phyloP scores from a whole-genome alignment of 2,113 vertebrate species.

The Oplegnathus fasciatus region DNA sequence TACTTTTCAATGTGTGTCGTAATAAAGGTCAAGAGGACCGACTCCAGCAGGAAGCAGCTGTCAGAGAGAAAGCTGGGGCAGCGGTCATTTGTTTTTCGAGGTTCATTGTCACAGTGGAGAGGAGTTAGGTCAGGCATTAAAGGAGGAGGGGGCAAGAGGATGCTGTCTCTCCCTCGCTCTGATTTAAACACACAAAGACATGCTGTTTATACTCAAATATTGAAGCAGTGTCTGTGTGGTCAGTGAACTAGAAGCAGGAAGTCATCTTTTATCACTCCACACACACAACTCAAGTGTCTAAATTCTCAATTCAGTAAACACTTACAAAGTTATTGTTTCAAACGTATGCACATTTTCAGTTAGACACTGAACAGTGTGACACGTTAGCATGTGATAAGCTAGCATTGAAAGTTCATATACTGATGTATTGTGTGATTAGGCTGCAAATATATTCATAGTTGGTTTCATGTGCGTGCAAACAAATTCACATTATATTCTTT shows the following conservation, averaged over 20 bases:
- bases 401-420: not conserved
- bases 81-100: slow-evolving; percentile 44
- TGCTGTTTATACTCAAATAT: not conserved
- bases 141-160: slow-evolving; percentile 11
- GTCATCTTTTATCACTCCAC: not conserved
- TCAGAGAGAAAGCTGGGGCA: slow-evolving; percentile 43
- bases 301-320: not conserved
- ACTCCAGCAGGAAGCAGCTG: slow-evolving; percentile 74
- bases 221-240: slow-evolving; percentile 16
- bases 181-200: slow-evolving; percentile 11
- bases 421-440: not conserved
- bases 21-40: slow-evolving; percentile 47
- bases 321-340: not conserved
- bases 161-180: not conserved
- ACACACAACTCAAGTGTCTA: not conserved
- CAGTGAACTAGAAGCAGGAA: slow-evolving; percentile 39
- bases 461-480: slow-evolving; percentile 30
- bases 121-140: slow-evolving; percentile 34
- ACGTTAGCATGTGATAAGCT: not conserved
- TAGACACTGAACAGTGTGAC: not conserved
- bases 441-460: not conserved
- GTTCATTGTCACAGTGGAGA: slow-evolving; percentile 61
- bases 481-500: not conserved
- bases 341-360: not conserved
- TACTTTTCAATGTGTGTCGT: slow-evolving; percentile 43